phyloP scores from a whole-genome alignment of 1,140 invertebrate genomes.

The Listronotus oregonensis region DNA sequence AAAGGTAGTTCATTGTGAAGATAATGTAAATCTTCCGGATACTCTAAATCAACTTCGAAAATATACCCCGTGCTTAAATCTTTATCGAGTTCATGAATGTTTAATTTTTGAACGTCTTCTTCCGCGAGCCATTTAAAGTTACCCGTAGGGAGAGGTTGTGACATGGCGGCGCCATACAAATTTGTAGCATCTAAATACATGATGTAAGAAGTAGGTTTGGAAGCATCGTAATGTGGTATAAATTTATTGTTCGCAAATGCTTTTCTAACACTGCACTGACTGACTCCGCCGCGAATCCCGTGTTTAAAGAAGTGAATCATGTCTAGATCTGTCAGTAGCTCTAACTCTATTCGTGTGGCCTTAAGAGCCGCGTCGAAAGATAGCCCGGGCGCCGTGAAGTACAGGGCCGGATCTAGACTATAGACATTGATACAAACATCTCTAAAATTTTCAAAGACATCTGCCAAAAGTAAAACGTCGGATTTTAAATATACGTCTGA shows the following conservation, averaged over 20 bases:
- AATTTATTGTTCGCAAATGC: constrained; percentile 54
- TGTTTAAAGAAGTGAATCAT: constrained; percentile 53
- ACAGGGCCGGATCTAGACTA: no score
- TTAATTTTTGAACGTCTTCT: constrained; percentile 30
- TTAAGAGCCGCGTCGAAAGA: no score
- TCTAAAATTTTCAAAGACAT: no score
- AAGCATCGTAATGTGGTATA: constrained; percentile 35
- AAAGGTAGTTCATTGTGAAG: constrained; percentile 56
- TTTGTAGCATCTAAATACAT: constrained; percentile 51
- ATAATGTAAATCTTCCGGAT: constrained; percentile 49
- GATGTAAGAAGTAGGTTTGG: constrained; percentile 38
- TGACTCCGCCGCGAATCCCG: constrained; percentile 55
- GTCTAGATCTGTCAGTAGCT: constrained; percentile 56
- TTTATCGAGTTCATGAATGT: constrained; percentile 46
- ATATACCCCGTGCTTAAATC: constrained; percentile 58
- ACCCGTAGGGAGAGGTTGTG: constrained; percentile 52
- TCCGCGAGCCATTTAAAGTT: constrained; percentile 56
- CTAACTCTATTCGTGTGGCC: constrained; percentile 39
- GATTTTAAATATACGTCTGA: no score
- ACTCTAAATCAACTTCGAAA: constrained; percentile 56
- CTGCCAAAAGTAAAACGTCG: no score
- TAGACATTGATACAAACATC: no score
- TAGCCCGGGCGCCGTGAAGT: no score
- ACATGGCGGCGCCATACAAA: constrained; percentile 61
- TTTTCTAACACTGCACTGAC: constrained; percentile 49